Base-by-base conservation (phyloP, 2,888 invertebrate species). In the Heteromurus nitidus region DNA sequence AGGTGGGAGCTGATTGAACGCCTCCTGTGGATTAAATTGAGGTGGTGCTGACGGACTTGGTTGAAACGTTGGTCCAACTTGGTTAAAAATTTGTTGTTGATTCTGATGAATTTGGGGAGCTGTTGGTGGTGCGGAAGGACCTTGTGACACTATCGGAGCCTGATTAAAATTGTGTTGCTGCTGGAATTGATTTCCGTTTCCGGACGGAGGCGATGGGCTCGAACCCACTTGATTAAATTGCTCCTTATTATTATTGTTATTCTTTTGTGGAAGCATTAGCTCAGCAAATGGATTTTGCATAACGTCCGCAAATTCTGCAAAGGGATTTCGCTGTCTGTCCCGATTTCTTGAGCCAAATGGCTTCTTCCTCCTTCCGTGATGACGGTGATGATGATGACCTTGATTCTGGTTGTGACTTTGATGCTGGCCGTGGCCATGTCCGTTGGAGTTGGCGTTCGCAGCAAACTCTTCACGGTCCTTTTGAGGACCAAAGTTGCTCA, bases 401-500 rank as follows among this genome's bases (percentile, higher is more conserved):
- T n/a, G n/a, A n/a, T n/a, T n/a, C n/a, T n/a, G n/a, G n/a, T n/a
- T n/a, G n/a, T n/a, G n/a, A n/a, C n/a, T n/a, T n/a, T 9, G 50
- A 18, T 2, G 64, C 3, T 20, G 30, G 13, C 11, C 24, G 20
- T 11, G 24, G 26, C n/a, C n/a, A 58, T n/a, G 2, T 58, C 26
- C 22, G 13, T 58, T 58, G 58, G 58, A 36, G 5, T 36, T 13
- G 7, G n/a, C n/a, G n/a, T 5, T 13, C 28, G 31, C 7, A 3
- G 58, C 30, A n/a, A 53, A n/a, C 7, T 73, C 80, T 7, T 73
- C 67, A 1, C 55, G 73, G 30, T 73, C 67, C 42, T 62, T 18
- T 36, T 69, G 74, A 22, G 80, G 73, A 24, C 74, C 67, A 67
- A 73, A 70, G 3, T 77, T 42, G 22, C 69, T 68, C 22, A 80